phyloP scores from a whole-genome alignment of 2,888 invertebrate species.

The Sinotaia quadrata region DNA sequence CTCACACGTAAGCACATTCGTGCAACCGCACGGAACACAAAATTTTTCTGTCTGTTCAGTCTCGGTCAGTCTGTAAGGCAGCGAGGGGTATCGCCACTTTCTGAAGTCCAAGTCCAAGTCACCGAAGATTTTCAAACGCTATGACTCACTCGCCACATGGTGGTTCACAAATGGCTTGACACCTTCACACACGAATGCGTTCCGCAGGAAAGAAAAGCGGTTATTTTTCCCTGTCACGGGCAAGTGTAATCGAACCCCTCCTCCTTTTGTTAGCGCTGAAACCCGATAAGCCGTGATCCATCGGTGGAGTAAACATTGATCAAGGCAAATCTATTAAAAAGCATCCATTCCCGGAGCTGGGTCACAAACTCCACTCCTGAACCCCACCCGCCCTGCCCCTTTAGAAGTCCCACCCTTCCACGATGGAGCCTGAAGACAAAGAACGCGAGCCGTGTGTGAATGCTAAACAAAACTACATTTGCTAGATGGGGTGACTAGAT shows the following conservation, averaged over 20 bases:
- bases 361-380: too few relatives aligned
- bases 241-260: constrained; percentile 12
- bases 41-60: too few relatives aligned
- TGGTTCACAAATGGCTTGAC: constrained; percentile 6
- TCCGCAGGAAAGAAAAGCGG: constrained; percentile 1
- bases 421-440: background rate
- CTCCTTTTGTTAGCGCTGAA: constrained; percentile 20
- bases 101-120: too few relatives aligned
- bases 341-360: too few relatives aligned
- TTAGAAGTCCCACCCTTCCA: background rate
- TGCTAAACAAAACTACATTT: background rate
- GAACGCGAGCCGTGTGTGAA: background rate
- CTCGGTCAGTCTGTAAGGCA: too few relatives aligned
- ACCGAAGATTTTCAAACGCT: background rate
- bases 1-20: too few relatives aligned
- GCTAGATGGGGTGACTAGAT: background rate
- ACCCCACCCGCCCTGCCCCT: too few relatives aligned
- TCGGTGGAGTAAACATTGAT: constrained; percentile 11
- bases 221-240: constrained; percentile 23
- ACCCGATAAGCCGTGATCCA: constrained; percentile 17
- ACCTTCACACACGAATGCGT: background rate
- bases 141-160: constrained; percentile 14
- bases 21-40: too few relatives aligned
- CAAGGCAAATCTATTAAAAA: constrained; percentile 19
- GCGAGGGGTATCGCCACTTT: too few relatives aligned